Base-by-base conservation (phyloP, 2,797 vertebrate species). In the Poeciliopsis gracilis region DNA sequence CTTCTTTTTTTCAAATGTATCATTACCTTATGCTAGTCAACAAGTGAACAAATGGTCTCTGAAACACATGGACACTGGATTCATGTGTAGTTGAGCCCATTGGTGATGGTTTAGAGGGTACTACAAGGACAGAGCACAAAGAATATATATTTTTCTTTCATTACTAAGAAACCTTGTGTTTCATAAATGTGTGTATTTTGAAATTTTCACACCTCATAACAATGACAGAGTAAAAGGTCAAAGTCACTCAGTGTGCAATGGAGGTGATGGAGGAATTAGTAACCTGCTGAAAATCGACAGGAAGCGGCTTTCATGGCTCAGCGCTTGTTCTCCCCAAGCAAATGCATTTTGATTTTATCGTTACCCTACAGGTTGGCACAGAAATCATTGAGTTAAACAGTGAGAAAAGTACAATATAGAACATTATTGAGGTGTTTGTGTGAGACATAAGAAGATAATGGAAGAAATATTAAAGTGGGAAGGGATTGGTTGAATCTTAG, bases 1-100 rank as follows among this genome's bases (percentile, higher is more conserved):
- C 84, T 93, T 93, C 88, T 86, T 82, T 38, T 38, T 85, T 85
- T 79, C 83, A 86, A 85, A 92, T 92, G 89, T 88, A 90, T 94
- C 89, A 89, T 93, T 94, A 94, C 95, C 94, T 91, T 95, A 95
- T 95, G 77, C 86, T 81, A 84, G 83, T 75, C 87, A 91, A 91
- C 90, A 93, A 89, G 85, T 86, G 89, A 93, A 93, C 93, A 94
- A 90, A 85, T 75, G 87, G 80, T 85, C 88, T 91, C 77, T 83
- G 82, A 85, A 81, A 93, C 88, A 89, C 87, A 91, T 88, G 30
- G 12, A 77, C 77, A 88, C 85, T 81, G 83, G 69, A 79, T 86
- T 69, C 11, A 20, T 72, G 77, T 80, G 80, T 63, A 81, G 77
- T 75, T 71, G 2, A 51, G 30, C 49, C 80, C 75, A 71, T 72